Conservation (phyloP, 2,113 vertebrate genomes). For the Chinchilla lanigera region DNA sequence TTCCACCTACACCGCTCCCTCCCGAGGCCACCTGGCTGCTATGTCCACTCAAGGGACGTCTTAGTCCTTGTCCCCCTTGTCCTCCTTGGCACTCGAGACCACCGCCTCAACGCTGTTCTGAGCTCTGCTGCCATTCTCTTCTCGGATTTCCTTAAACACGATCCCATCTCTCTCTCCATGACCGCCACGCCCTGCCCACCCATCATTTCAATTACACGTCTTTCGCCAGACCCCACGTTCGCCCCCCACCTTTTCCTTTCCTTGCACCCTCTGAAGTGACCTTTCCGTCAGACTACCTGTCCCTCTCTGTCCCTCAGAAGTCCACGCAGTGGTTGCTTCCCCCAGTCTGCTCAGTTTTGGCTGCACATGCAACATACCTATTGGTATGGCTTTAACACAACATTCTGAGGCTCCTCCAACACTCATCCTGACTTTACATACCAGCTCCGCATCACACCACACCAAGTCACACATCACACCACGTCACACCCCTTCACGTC, state of each 20-base stretch:
- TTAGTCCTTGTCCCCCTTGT: neutral
- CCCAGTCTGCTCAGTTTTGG: neutral
- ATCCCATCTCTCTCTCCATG: neutral
- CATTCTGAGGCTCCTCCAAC: neutral
- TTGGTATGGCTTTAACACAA: neutral
- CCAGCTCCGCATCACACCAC: neutral
- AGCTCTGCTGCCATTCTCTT: neutral
- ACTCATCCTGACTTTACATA: neutral
- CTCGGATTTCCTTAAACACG: neutral
- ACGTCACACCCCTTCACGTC: too few relatives aligned
- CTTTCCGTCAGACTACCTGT: neutral
- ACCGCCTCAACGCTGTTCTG: neutral
- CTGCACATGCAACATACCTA: neutral
- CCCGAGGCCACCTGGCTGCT: neutral
- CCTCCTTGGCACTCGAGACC: neutral
- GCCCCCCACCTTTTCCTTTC: neutral
- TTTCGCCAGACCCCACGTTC: neutral
- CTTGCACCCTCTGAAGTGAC: neutral
- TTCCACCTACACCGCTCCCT: neutral
- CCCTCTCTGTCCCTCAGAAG: neutral
- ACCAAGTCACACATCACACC: neutral
- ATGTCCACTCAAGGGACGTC: neutral
- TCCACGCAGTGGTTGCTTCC: neutral
- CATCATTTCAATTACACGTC: neutral
- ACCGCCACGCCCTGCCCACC: neutral